Base-by-base conservation (phyloP, 2,888 invertebrate species). In the Drosophila lacicola region DNA sequence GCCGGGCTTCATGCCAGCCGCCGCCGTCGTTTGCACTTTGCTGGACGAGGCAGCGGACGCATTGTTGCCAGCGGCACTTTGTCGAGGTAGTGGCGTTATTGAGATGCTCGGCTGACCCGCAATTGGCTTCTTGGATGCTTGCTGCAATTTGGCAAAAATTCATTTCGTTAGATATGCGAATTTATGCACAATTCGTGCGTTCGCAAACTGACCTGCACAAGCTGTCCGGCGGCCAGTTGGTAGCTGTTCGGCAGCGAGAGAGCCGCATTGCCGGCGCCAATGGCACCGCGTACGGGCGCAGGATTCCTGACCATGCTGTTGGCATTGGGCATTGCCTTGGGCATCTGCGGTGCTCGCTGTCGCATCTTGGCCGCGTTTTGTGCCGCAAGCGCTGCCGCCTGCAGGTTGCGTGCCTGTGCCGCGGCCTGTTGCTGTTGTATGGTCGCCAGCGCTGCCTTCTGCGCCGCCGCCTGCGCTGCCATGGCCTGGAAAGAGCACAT, bases 81-180 rank as follows among this genome's bases (percentile, higher is more conserved):
- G 95, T 73, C 97, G 94, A 78, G 97, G 97, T 91, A 97, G 93
- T 51, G 97, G 97, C 67, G 97, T 97, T 91, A 97, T 97, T 39
- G 97, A 97, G 93, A 97, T 97, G 92, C 97, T 97, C 19, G 97
- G 97, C 91, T 97, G 97, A 11, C 92, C 91, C 46, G 90, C 82
- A 51, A 90, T 79, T n/a, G 90, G 89, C 60, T 91, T 92, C 70
- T 91, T 91, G 13, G 89, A 81, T 37, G 88, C 77, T 73, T 68
- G 90, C 81, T 82, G 49, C 3, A 47, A 11, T 49, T 0, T 4
- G 8, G 0, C 3, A 53, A 5, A 13, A 4, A 19, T 3, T 13
- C 3, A n/a, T 25, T 54, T 62, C 8, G 56, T 53, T 41, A 58
- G n/a, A 45, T 54, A 19, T 29, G 29, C 2, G 29, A 29, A 25